Conservation (phyloP, 1,140 invertebrate genomes). For the Neomicropteryx cornuta region DNA sequence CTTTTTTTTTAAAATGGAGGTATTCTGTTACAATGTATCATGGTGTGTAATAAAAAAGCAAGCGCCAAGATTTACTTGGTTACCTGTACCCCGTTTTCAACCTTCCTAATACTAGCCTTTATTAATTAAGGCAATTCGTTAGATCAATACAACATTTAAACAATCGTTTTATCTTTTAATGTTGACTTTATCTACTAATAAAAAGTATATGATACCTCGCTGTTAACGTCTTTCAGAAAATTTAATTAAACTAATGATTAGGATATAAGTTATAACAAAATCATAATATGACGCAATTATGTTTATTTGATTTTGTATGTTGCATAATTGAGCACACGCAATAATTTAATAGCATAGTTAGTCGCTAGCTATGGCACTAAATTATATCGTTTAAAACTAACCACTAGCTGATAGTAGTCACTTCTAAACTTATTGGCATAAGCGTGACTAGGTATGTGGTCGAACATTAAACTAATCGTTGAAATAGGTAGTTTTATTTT, state of each 20-base stretch:
- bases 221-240: background rate
- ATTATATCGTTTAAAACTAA: no score
- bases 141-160: background rate
- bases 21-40: background rate
- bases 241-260: background rate
- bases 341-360: background rate
- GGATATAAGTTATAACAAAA: background rate
- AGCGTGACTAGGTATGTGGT: conserved; percentile 1
- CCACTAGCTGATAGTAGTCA: no score
- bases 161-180: background rate
- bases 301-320: background rate
- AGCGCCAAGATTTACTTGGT: no score
- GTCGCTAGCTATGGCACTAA: background rate
- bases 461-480: background rate
- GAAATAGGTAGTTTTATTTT: background rate
- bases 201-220: background rate
- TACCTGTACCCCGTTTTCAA: no score
- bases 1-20: background rate
- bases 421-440: background rate
- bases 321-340: background rate
- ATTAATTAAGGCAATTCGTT: no score
- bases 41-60: no score
- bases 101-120: no score
- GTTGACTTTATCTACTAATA: background rate
- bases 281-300: background rate